Conservation (phyloP, 2,888 invertebrate genomes). For the Mythimna loreyi region DNA sequence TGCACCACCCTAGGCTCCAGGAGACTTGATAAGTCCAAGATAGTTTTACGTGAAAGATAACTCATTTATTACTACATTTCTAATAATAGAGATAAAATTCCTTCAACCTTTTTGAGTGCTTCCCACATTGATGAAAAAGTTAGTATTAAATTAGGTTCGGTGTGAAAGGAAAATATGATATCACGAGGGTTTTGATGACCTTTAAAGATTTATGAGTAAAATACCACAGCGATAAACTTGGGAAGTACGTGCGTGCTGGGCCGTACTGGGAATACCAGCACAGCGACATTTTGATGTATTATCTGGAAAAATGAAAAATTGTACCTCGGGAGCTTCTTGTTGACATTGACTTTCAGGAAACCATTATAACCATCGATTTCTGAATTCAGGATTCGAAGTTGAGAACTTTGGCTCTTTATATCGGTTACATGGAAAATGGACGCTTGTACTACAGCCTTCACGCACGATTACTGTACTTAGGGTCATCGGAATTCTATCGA, state of each 20-base stretch:
- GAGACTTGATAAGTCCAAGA: neutral
- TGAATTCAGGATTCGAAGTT: neutral
- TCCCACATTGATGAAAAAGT: conserved; percentile 31
- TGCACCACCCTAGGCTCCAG: too few relatives aligned
- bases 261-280: conserved; percentile 42
- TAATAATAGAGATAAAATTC: conserved; percentile 19
- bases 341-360: neutral
- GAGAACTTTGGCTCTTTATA: neutral
- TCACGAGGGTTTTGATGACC: conserved; percentile 43
- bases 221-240: conserved; percentile 54
- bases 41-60: conserved; percentile 9
- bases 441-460: too few relatives aligned
- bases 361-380: neutral
- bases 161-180: conserved; percentile 43
- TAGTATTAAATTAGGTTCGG: conserved; percentile 34
- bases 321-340: neutral
- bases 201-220: conserved; percentile 57
- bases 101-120: conserved; percentile 21
- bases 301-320: conserved; percentile 1
- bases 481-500: too few relatives aligned
- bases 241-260: conserved; percentile 39
- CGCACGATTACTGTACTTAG: too few relatives aligned
- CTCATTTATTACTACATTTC: conserved; percentile 26
- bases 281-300: conserved; percentile 48
- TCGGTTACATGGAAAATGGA: too few relatives aligned